These are phyloP conservation scores for Canis aureus DNA, from an alignment of 2,113 vertebrate species.

Conservation along the genomic window DNA sequence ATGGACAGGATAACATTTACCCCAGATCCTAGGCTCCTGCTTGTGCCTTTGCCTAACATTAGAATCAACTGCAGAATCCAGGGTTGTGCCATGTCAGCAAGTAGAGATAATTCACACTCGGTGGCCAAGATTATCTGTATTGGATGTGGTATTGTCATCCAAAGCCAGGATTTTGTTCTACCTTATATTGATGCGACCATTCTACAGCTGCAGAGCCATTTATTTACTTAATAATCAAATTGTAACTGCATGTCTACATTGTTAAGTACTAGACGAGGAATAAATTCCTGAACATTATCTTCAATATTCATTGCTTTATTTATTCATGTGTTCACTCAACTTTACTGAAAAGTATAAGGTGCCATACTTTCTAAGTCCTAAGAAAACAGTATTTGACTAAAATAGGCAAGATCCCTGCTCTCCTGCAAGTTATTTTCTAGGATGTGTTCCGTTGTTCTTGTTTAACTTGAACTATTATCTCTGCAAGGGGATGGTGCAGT, in stretches of 20 bases:
- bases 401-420: background rate
- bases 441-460: too few species aligned
- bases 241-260: background rate
- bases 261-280: background rate
- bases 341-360: background rate
- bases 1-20: background rate
- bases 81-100: background rate
- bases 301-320: background rate
- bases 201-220: background rate
- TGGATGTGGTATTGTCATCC: background rate
- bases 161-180: background rate
- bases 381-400: background rate
- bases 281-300: background rate
- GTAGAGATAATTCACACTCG: background rate
- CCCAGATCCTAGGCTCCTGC: background rate
- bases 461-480: background rate
- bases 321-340: background rate
- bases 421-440: background rate
- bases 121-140: background rate
- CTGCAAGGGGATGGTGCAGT: background rate
- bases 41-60: background rate
- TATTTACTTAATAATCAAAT: constrained; percentile 46
- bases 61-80: background rate
- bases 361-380: background rate
- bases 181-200: background rate